A percentile compares a stretch with the other conserved stretches of the same genome.
These are phyloP conservation scores for Monomorium pharaonis DNA, from an alignment of 1,140 invertebrate genomes.

Conservation along the genomic window DNA sequence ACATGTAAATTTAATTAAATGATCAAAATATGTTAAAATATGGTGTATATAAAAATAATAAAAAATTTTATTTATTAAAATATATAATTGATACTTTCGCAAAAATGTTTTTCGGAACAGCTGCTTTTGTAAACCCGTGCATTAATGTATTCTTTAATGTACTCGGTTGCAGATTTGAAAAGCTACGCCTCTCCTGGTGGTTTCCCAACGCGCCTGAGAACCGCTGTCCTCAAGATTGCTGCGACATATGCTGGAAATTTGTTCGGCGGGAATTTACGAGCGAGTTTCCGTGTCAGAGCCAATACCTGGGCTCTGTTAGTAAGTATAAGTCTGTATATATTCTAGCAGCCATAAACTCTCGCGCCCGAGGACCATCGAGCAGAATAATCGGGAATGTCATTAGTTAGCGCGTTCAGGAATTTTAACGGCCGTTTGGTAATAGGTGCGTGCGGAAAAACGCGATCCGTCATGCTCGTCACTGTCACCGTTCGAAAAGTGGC, in stretches of 20 bases:
- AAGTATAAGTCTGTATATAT: slow-evolving; percentile 69
- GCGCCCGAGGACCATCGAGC: slow-evolving; percentile 69
- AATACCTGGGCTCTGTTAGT: slow-evolving; percentile 74
- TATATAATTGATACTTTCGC: not conserved
- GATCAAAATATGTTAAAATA: not conserved
- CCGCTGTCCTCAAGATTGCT: slow-evolving; percentile 75
- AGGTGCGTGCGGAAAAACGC: slow-evolving; percentile 31
- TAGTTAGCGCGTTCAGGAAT: slow-evolving; percentile 74
- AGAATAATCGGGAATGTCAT: slow-evolving; percentile 74
- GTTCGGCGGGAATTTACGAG: slow-evolving; percentile 80
- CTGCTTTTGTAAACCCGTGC: not conserved
- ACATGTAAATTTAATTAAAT: too few species aligned
- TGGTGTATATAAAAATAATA: not conserved
- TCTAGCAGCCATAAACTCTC: slow-evolving; percentile 74
- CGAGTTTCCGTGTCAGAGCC: slow-evolving; percentile 78
- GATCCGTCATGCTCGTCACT: slow-evolving; percentile 38
- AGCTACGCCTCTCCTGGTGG: not conserved
- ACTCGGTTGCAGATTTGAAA: not conserved
- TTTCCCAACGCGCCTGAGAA: slow-evolving; percentile 61
- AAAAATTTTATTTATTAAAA: not conserved
- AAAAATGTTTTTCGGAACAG: not conserved
- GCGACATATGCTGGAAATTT: slow-evolving; percentile 80
- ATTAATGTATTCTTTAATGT: not conserved
- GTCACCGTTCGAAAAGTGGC: slow-evolving; percentile 5
- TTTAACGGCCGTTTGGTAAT: slow-evolving; percentile 73